These are phyloP conservation scores for Notospermus geniculatus DNA, from an alignment of 1,140 invertebrate species.

Conservation along the genomic window DNA sequence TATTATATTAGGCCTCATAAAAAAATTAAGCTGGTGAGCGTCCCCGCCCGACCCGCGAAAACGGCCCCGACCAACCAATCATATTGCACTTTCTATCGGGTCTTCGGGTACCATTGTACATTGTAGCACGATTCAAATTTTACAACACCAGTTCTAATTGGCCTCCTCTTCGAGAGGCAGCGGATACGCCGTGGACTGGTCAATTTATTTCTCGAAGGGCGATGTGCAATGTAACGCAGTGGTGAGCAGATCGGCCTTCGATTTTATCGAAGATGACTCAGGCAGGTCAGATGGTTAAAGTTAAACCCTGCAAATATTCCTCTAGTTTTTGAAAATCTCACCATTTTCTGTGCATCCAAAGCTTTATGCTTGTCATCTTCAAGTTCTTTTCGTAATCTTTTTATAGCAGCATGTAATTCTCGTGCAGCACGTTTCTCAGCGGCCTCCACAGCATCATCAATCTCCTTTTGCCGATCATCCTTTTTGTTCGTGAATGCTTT, in stretches of 20 bases:
- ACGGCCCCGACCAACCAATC: too few species aligned
- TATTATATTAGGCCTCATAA: too few species aligned
- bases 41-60: too few species aligned
- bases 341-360: conserved; percentile 35
- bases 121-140: too few species aligned
- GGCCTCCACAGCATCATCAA: conserved; percentile 33
- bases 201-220: too few species aligned
- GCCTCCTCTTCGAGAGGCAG: too few species aligned
- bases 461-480: conserved; percentile 26
- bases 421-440: conserved; percentile 36
- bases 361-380: conserved; percentile 32
- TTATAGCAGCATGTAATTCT: conserved; percentile 36
- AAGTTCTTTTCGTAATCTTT: conserved; percentile 27
- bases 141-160: not conserved
- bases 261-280: not conserved
- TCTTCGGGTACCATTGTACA: too few species aligned
- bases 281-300: not conserved
- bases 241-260: too few species aligned
- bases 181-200: too few species aligned
- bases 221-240: too few species aligned
- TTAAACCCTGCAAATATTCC: not conserved
- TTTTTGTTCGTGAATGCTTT: conserved; percentile 27
- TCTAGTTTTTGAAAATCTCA: conserved; percentile 20
- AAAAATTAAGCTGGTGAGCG: too few species aligned
- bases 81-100: too few species aligned